Evolutionary conservation across 2,797 vertebrate genomes (phyloP).

Genomic region (Florisuga fusca): DNA sequence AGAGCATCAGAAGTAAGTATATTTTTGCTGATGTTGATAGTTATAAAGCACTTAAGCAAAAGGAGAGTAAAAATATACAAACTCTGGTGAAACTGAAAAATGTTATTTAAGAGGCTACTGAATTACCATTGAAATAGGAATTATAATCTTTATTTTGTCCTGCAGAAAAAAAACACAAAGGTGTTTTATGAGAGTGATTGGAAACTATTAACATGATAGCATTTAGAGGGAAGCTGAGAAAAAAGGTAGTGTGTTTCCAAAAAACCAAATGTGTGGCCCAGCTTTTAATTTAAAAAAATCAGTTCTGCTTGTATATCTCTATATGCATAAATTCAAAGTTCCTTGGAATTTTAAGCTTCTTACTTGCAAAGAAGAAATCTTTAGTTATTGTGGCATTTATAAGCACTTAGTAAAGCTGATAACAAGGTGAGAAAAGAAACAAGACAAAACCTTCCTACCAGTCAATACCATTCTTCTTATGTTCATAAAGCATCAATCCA

Average conservation of each 20-base stretch:
- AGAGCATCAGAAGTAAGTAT: not conserved
- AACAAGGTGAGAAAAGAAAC: not conserved
- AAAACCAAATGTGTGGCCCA: not conserved
- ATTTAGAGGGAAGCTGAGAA: not conserved
- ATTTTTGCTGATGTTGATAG: not conserved
- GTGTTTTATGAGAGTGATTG: not conserved
- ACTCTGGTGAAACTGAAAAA: not conserved
- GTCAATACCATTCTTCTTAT: not conserved
- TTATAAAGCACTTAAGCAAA: not conserved
- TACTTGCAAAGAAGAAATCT: not conserved
- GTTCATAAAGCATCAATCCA: not conserved
- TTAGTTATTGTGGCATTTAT: not conserved
- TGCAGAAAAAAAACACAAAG: not conserved
- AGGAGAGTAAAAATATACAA: not conserved
- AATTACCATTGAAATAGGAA: not conserved
- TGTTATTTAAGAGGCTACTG: not conserved
- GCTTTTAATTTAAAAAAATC: not conserved
- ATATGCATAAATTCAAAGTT: not conserved
- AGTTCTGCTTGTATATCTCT: not conserved
- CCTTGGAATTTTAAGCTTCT: not conserved
- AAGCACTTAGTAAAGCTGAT: not conserved
- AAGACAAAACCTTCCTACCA: not conserved
- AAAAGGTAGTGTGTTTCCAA: not conserved
- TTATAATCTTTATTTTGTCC: not conserved
- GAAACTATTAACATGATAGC: not conserved